phyloP scores from a whole-genome alignment of 2,888 invertebrate genomes.

The Mantis religiosa region DNA sequence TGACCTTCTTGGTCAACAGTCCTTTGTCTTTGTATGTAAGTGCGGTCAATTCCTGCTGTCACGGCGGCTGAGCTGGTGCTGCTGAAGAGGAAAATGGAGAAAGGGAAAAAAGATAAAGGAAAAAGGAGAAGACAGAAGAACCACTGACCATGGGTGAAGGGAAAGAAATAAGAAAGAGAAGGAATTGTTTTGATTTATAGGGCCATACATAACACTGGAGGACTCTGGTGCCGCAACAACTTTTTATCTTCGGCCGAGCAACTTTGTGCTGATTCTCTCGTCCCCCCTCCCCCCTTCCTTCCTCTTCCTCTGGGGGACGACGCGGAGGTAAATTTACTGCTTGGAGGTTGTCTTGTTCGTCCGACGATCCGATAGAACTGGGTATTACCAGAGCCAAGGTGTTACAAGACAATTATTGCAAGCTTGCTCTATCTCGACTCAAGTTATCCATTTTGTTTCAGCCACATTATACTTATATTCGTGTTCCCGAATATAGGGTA shows the following conservation, averaged over 20 bases:
- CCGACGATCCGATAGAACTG: neutral
- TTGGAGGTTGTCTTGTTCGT: neutral
- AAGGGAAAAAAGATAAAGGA: neutral
- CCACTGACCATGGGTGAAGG: neutral
- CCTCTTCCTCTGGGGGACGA: neutral
- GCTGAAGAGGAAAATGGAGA: neutral
- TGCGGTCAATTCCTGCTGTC: slow-evolving; percentile 13
- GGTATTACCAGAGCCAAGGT: neutral
- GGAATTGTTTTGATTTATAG: slow-evolving; percentile 29
- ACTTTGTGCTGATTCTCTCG: slow-evolving; percentile 21
- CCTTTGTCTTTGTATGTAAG: slow-evolving; percentile 9
- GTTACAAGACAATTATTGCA: neutral
- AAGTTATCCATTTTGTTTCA: neutral
- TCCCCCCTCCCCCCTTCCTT: neutral
- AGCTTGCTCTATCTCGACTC: neutral
- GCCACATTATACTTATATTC: neutral
- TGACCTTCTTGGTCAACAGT: neutral
- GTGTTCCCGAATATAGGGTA: no score
- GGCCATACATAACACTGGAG: slow-evolving; percentile 31
- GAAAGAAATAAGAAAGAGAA: neutral
- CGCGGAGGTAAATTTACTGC: neutral
- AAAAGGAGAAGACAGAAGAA: neutral
- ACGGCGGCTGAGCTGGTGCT: neutral
- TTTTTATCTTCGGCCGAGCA: slow-evolving; percentile 21
- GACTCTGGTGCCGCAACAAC: neutral